Evolutionary conservation across 2,888 invertebrate species (phyloP).

Genomic region (Sericinus montela): DNA sequence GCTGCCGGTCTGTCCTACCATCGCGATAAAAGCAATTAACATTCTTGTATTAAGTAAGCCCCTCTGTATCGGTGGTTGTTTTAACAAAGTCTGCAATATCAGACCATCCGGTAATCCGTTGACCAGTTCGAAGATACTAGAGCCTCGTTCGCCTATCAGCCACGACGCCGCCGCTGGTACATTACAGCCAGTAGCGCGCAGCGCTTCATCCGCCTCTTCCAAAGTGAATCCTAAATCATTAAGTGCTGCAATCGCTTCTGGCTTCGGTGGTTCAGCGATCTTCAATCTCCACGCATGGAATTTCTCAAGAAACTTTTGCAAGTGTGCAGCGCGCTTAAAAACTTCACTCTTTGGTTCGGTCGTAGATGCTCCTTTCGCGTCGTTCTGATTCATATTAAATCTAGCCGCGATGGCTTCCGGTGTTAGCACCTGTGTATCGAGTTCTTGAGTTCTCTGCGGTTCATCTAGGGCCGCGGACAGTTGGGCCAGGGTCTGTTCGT

Average conservation of each 20-base stretch:
- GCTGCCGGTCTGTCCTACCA: slow-evolving; percentile 67
- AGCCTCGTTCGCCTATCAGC: slow-evolving; percentile 64
- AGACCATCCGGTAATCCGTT: slow-evolving; percentile 62
- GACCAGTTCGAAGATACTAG: slow-evolving; percentile 63
- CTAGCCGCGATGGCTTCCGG: slow-evolving; percentile 61
- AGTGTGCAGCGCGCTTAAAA: slow-evolving; percentile 54
- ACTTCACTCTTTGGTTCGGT: slow-evolving; percentile 29
- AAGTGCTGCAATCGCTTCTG: slow-evolving; percentile 48
- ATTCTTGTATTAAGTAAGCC: slow-evolving; percentile 66
- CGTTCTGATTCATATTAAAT: slow-evolving; percentile 31
- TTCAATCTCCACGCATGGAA: slow-evolving; percentile 58
- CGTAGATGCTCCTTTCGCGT: slow-evolving; percentile 19
- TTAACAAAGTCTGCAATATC: slow-evolving; percentile 58
- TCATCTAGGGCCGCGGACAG: slow-evolving; percentile 60
- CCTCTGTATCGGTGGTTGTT: slow-evolving; percentile 67
- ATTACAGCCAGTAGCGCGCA: slow-evolving; percentile 57
- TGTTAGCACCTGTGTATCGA: slow-evolving; percentile 57
- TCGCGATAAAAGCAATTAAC: slow-evolving; percentile 68
- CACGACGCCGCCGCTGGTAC: slow-evolving; percentile 69
- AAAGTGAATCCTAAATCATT: slow-evolving; percentile 55
- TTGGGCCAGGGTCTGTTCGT: slow-evolving; percentile 57
- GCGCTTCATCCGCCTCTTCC: slow-evolving; percentile 54
- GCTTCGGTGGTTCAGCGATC: slow-evolving; percentile 52
- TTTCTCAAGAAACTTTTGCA: slow-evolving; percentile 60
- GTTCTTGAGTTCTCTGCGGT: slow-evolving; percentile 39